Base-by-base conservation (phyloP, 2,888 invertebrate species). In the Drosophila lacicola region DNA sequence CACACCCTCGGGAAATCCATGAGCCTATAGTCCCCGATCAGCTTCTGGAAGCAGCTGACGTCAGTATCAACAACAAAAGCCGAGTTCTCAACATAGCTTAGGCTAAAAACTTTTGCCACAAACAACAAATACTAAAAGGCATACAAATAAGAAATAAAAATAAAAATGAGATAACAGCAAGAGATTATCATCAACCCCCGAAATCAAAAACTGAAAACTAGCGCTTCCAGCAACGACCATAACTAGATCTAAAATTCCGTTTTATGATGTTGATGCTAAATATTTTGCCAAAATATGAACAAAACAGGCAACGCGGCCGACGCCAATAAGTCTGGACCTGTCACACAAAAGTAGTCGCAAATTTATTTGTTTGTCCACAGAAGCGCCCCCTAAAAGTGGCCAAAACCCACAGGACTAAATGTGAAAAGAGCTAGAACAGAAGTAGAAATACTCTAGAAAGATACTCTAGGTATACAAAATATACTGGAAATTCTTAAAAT, bases 301-400 rank as follows among this genome's bases (percentile, higher is more conserved):
- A 70, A 69, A 74, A 72, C 69, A 57, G 70, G 45, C 51, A 60
- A 58, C n/a, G 29, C 8, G 39, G 36, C 61, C 57, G 90, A 74
- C 90, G 90, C 90, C 90, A 83, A 86, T 69, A 90, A 74, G 91
- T 90, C 90, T 90, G 90, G 80, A 87, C 79, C 71, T 78, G 71
- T 70, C 76, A 50, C 37, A 56, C 63, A 75, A 57, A 72, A 64
- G 56, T 61, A 53, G 49, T 56, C 21, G 49, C 56, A 67, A 74
- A 78, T 78, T 78, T 79, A 75, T 80, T 80, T 78, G 76, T 78
- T 79, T 80, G 63, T 78, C 70, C 60, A 69, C 65, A 53, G 55
- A 72, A 62, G 69, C 78, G 62, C 45, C 61, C 55, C 60, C 58
- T 51, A 57, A 42, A 85, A 82, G 65, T 65, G 67, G 77, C 60